Base-by-base conservation (phyloP, 1,140 invertebrate species). In the Diploscapter pachys region DNA sequence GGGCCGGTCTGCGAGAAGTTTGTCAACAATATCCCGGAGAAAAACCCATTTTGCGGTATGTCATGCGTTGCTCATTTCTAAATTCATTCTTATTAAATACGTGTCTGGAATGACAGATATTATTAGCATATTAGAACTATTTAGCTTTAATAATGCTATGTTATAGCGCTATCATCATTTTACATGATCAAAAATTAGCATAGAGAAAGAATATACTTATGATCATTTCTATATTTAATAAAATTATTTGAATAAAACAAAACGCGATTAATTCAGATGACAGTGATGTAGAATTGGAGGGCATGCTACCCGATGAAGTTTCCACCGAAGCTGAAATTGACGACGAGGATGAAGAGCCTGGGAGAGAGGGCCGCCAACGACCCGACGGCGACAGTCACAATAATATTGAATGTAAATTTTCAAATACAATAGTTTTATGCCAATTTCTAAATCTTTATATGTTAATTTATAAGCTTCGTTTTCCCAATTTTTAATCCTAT, bases 21-120 rank as follows among this genome's bases (percentile, higher is more conserved):
- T 48, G 69, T 83, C 8, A 66, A 81, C 6, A 72, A 72, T 66
- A 72, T 83, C 13, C 81, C 81, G 4, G 76, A 83, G 64, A 78
- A 76, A 50, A 84, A 81, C 73, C 82, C 82, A 11, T 82, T 83
- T 63, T 78, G 72, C 54, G 76, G 81, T 84, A 69, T 65, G 73
- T 5, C 6, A 52, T 76, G 4, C 55, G 31, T 31, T 31, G 31
- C 31, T 31, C 31, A n/a, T 66, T 31, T 11, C 9, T 66, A 48
- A 9, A n/a, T 66, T 11, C 64, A 11, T 9, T 59, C 9, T 59
- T 11, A 9, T 59, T 59, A 59, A 11, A 13, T 59, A 13, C 9
- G 9, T 59, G 9, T 59, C 2, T 9, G 9, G 9, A 59, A 2
- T 59, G 1, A 2, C 13, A 13, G 2, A 31, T 31, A 31, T 31